Percentiles rank a stretch among this genome's conserved stretches.
Conservation (phyloP, 2,797 vertebrate genomes). For the Neopelma chrysocephalum region DNA sequence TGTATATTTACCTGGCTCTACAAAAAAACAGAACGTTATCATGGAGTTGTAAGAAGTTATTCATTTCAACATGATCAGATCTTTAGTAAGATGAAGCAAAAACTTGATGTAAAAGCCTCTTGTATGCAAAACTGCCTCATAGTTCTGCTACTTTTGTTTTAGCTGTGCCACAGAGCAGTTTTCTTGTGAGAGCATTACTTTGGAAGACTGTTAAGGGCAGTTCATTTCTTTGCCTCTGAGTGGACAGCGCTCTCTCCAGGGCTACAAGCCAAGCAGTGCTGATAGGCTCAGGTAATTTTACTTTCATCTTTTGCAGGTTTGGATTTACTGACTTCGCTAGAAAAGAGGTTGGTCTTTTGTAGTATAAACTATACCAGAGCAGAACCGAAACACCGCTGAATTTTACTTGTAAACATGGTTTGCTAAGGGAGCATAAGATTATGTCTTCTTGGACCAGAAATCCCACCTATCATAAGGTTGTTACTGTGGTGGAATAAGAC, state of each 20-base stretch:
- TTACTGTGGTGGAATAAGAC: not conserved
- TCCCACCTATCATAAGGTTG: not conserved
- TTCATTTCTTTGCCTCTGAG: not conserved
- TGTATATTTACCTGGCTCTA: not conserved
- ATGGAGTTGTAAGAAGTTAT: not conserved
- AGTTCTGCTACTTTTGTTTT: not conserved
- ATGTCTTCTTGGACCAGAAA: not conserved
- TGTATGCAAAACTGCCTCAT: not conserved
- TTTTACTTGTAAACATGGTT: not conserved
- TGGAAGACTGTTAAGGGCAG: not conserved
- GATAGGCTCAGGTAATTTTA: not conserved
- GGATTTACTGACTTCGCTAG: not conserved
- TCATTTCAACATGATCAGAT: not conserved
- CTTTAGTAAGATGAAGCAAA: not conserved
- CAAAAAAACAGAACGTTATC: fast-evolving
- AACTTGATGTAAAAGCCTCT: not conserved
- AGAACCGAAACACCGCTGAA: not conserved
- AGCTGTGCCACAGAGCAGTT: not conserved
- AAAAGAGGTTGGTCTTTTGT: not conserved
- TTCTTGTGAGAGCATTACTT: not conserved
- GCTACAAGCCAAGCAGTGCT: not conserved
- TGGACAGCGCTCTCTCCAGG: not conserved
- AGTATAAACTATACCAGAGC: not conserved
- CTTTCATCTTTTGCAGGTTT: not conserved
- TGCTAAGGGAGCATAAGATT: not conserved